Conservation (phyloP, 2,113 vertebrate genomes). For the Pandion haliaetus region DNA sequence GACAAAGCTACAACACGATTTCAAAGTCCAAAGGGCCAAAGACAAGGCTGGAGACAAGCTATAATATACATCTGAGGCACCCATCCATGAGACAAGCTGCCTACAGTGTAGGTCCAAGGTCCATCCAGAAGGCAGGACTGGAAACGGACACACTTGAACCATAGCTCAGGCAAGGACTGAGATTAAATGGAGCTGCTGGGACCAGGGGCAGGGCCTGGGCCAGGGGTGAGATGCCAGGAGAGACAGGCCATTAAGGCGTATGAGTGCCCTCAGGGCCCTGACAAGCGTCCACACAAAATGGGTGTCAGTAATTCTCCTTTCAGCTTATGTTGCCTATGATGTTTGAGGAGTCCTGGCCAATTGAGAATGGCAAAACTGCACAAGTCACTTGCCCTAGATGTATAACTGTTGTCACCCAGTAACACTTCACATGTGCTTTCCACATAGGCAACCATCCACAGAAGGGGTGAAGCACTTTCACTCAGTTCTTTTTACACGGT, state of each 20-base stretch:
- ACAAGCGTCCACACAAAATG: not conserved
- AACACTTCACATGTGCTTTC: not conserved
- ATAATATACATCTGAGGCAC: not conserved
- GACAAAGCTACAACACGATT: not conserved
- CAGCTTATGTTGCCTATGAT: not conserved
- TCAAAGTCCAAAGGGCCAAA: not conserved
- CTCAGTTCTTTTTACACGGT: not conserved
- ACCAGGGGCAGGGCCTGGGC: not conserved
- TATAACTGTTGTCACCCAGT: not conserved
- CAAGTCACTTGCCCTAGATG: fast-evolving
- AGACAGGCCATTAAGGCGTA: not conserved
- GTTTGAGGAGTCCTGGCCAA: too few species aligned
- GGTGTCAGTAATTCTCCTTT: not conserved
- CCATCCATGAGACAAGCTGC: not conserved
- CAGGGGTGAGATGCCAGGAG: not conserved
- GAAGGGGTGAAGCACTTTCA: not conserved
- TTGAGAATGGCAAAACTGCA: not conserved
- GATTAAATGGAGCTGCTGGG: not conserved
- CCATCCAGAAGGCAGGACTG: not conserved
- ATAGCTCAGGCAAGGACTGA: not conserved
- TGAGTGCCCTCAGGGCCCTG: not conserved
- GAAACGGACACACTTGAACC: not conserved
- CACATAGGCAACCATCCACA: not conserved
- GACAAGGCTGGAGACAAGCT: not conserved
- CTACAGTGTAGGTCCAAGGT: not conserved